Evolutionary conservation across 2,797 vertebrate species (phyloP), one percentile per base, ranked within the genome.

Genomic region (Amphiprion clarkii): DNA sequence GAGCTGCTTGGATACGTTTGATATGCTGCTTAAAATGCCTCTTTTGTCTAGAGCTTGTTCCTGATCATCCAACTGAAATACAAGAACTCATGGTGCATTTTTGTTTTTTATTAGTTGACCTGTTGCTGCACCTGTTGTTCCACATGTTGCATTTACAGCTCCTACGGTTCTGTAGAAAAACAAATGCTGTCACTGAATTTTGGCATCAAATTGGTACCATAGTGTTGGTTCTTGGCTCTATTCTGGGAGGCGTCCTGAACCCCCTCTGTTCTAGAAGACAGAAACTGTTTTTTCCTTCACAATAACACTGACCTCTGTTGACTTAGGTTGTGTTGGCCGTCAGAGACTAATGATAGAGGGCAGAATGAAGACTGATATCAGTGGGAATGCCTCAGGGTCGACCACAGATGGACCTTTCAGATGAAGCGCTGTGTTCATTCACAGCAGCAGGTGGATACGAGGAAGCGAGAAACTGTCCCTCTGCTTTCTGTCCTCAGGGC

Each of bases 391-490:
- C 84, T 72, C 27, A 0, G 69, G 85, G 81, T 51, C 0, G 3
- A 71, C 63, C 68, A 71, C 88, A 82, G 83, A 81, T 86, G 85
- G 74, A 67, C 10, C 13, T 58, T 49, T 33, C 27, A 42, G 58
- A 66, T 42, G 44, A 64, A 69, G 52, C 67, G 49, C 63, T 65
- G 74, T 36, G 63, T 81, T 83, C 71, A 23, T 58, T 83, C 61
- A 61, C 3, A 44, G 52, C 83, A 76, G 79, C 78, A 83, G 88
- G 86, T 79, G 80, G 71, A 81, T 73, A 78, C 59, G 62, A 58
- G 68, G 67, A 79, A 36, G 66, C 75, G 59, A 46, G 78, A 79
- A 74, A 59, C 54, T 1, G 14, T 60, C 69, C 51, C 9, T 66
- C 62, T 76, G 68, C 54, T 54, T 62, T 76, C 71, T 40, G n/a